Base-by-base conservation (phyloP, 2,797 vertebrate species). In the Xenops minutus region DNA sequence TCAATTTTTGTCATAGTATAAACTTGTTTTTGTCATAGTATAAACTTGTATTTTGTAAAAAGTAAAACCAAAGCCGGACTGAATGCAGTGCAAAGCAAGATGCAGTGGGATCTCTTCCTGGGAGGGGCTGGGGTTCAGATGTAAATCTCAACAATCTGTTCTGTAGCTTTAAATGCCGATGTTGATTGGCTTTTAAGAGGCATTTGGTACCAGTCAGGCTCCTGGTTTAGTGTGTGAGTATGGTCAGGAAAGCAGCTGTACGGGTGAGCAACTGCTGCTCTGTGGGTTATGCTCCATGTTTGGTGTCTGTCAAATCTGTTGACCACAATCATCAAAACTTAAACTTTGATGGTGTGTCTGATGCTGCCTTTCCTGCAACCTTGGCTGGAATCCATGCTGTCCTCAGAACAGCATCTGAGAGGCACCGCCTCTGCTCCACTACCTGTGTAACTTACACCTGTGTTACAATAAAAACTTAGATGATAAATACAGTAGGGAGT, bases 391-490 rank as follows among this genome's bases (percentile, higher is more conserved):
- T 36, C 52, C 2, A 0, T 55, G 39, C 75, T 55, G 68, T 44
- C 43, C 5, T 54, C 41, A 52, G 69, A 30, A 5, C 52, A 15
- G 34, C n/a, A 6, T 20, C 30, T 1, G 0, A 36, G 59, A 29
- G 69, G 30, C 36, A 3, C 44, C 30, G 11, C 34, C 44, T 37
- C 29, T 61, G 43, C 30, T 32, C 10, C 27, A 14, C 29, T n/a
- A 10, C 32, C 18, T 48, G 6, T 43, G 44, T 58, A 14, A 23
- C 29, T 51, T 48, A 4, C 3, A 11, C 21, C 3, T 8, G 8
- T 0, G 0, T 16, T 46, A 39, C 19, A 15, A 20, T 2, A 1
- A 49, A 85, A 72, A 37, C 18, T 26, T 6, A 30, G 49, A 32
- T 12, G 12, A 19, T 34, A 36, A 51, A 13, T 52, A 17, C 27